Conservation (phyloP, 2,113 vertebrate genomes). For the Tyto alba region DNA sequence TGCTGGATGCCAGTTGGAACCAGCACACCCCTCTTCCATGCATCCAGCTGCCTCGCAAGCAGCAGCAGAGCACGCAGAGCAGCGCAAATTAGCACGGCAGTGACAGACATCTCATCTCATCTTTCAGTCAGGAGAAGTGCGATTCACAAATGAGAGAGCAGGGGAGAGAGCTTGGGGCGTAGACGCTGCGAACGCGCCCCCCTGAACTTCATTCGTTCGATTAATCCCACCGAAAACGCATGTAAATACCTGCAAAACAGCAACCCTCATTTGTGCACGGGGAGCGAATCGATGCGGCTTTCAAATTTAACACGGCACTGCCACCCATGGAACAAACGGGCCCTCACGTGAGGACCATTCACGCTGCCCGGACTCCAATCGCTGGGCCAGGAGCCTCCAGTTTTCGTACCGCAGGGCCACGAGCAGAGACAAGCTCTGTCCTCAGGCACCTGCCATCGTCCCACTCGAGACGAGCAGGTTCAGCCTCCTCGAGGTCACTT, state of each 20-base stretch:
- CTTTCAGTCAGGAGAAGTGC: not conserved
- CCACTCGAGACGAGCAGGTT: accelerated
- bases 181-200: not conserved
- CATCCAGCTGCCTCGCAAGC: not conserved
- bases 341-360: not conserved
- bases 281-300: not conserved
- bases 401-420: accelerated
- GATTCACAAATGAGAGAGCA: not conserved
- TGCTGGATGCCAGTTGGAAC: not conserved
- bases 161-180: not conserved
- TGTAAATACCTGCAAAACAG: not conserved
- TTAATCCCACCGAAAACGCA: not conserved
- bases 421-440: not conserved
- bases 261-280: not conserved
- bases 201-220: not conserved
- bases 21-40: not conserved
- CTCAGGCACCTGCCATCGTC: not conserved
- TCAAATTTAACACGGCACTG: not conserved
- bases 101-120: not conserved
- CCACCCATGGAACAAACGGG: not conserved
- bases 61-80: not conserved
- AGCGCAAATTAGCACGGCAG: not conserved
- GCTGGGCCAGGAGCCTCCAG: not conserved
- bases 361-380: not conserved
- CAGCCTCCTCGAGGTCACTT: not conserved